Conservation (phyloP, 1,140 invertebrate species). For the Pantala flavescens region DNA sequence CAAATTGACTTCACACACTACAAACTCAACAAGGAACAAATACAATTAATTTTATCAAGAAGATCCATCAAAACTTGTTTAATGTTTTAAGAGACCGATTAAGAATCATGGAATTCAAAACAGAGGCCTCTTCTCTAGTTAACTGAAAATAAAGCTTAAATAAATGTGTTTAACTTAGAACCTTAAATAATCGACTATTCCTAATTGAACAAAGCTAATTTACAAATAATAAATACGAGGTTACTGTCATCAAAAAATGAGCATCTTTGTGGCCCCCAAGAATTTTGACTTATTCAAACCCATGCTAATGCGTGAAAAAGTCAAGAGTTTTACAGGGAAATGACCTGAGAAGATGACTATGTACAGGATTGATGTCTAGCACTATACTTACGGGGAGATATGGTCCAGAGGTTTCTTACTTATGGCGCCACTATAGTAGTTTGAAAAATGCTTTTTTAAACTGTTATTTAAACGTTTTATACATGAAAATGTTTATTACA, state of each 20-base stretch:
- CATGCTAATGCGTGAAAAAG: not conserved
- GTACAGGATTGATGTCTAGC: not conserved
- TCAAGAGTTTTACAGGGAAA: not conserved
- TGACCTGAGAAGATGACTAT: not conserved
- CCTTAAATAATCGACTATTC: too few relatives aligned
- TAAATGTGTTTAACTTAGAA: too few relatives aligned
- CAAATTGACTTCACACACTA: too few relatives aligned
- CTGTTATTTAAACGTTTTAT: slow-evolving; percentile 10
- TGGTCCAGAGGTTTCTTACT: not conserved
- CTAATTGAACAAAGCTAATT: not conserved
- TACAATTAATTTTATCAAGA: too few relatives aligned
- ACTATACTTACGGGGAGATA: not conserved
- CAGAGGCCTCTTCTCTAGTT: too few relatives aligned
- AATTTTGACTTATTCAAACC: not conserved
- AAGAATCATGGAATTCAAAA: too few relatives aligned
- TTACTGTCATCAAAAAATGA: not conserved
- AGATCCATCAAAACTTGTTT: too few relatives aligned
- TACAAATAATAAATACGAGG: not conserved
- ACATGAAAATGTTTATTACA: slow-evolving; percentile 10
- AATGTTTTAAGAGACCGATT: too few relatives aligned
- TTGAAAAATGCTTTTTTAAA: not conserved
- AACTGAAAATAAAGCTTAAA: too few relatives aligned
- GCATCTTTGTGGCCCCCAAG: not conserved
- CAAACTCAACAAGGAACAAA: too few relatives aligned
- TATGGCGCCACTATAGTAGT: not conserved